Conservation (phyloP, 1,140 invertebrate genomes). For the Euura saliciscinereae region DNA sequence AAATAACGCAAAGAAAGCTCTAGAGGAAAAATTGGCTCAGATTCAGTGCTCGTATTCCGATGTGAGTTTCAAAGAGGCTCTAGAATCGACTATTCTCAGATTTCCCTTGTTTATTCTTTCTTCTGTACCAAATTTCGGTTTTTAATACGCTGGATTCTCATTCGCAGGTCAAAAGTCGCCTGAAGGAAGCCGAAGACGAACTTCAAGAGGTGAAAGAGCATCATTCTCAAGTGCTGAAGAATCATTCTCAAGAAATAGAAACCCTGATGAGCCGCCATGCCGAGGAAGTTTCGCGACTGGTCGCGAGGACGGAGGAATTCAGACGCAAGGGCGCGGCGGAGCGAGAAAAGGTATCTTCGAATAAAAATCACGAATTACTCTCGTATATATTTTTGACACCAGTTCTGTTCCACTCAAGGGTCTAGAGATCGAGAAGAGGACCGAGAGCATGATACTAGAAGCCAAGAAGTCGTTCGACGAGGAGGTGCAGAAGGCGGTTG, state of each 20-base stretch:
- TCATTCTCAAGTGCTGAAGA: constrained; percentile 26
- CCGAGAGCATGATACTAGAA: not conserved
- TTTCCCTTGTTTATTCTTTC: not conserved
- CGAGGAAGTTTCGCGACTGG: constrained; percentile 38
- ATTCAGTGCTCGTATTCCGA: not conserved
- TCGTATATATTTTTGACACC: not conserved
- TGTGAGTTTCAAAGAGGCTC: not conserved
- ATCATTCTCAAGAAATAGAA: constrained; percentile 42
- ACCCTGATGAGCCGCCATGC: constrained; percentile 28
- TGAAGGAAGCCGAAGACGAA: constrained; percentile 32
- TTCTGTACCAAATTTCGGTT: constrained; percentile 37
- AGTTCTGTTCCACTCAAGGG: not conserved
- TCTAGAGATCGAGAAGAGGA: not conserved
- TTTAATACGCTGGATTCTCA: constrained; percentile 28
- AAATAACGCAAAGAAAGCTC: not conserved
- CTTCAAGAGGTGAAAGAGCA: constrained; percentile 34
- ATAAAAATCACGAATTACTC: not conserved
- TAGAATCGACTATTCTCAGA: not conserved
- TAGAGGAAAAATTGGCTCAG: constrained; percentile 8
- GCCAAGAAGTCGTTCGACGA: constrained; percentile 23
- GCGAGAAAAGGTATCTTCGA: constrained; percentile 41
- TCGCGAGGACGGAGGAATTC: constrained; percentile 35
- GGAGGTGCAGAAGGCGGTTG: constrained; percentile 38
- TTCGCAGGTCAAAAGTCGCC: constrained; percentile 30
- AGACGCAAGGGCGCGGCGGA: constrained; percentile 33